Conservation (phyloP, 2,888 invertebrate species). For the Catocala nupta region DNA sequence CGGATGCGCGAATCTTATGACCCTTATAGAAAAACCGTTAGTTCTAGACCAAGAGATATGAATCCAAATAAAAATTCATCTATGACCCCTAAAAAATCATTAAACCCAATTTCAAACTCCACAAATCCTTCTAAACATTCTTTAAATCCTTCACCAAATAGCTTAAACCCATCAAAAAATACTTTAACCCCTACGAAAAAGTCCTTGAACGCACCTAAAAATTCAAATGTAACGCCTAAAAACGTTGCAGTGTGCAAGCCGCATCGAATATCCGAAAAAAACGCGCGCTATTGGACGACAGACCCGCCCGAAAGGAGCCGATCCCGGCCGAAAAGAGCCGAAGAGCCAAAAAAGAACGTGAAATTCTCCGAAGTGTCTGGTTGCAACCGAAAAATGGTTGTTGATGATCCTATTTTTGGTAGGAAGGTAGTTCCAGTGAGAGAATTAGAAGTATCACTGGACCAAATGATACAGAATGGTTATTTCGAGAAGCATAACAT, state of each 20-base stretch:
- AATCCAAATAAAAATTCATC: conserved; percentile 31
- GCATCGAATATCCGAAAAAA: conserved; percentile 74
- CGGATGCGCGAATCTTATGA: conserved; percentile 68
- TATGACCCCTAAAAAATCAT: conserved; percentile 20
- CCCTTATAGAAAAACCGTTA: conserved; percentile 58
- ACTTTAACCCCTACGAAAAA: conserved; percentile 33
- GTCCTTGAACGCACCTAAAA: conserved; percentile 46
- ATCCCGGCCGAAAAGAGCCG: conserved; percentile 66
- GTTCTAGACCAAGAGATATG: conserved; percentile 38
- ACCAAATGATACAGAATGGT: conserved; percentile 85
- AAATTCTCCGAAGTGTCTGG: conserved; percentile 85
- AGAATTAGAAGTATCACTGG: conserved; percentile 82
- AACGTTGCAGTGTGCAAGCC: conserved; percentile 83
- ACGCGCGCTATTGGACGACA: conserved; percentile 80
- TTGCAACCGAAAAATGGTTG: conserved; percentile 80
- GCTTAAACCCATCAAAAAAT: conserved; percentile 26
- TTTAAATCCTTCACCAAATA: conserved; percentile 30
- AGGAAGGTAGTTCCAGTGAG: conserved; percentile 81
- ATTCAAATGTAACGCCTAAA: conserved; percentile 58
- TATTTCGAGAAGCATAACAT: conserved; percentile 84
- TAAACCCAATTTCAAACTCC: conserved; percentile 24
- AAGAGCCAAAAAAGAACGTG: conserved; percentile 82
- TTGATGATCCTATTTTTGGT: conserved; percentile 79
- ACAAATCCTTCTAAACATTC: conserved; percentile 26
- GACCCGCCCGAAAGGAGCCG: conserved; percentile 69